Percentiles rank a stretch among this genome's conserved stretches.
phyloP scores from a whole-genome alignment of 2,113 vertebrate genomes.

The Phylloscopus trochiloides region DNA sequence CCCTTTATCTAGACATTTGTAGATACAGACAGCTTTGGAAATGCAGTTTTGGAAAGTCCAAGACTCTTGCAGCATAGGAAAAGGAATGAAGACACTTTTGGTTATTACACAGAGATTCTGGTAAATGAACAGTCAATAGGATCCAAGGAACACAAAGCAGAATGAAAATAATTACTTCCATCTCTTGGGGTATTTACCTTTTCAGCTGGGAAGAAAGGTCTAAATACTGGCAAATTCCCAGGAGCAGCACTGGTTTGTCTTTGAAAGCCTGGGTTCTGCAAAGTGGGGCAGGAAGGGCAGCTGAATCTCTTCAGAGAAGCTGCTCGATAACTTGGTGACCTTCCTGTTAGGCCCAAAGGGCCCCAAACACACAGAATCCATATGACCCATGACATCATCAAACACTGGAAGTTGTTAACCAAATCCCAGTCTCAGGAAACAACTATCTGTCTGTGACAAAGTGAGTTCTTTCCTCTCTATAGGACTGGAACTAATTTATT shows the following conservation, averaged over 20 bases:
- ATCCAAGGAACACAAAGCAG: not conserved
- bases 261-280: not conserved
- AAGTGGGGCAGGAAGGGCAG: not conserved
- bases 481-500: not conserved
- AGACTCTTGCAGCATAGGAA: not conserved
- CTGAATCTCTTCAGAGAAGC: constrained; percentile 11
- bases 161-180: not conserved
- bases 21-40: not conserved
- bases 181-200: not conserved
- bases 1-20: not conserved
- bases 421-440: constrained; percentile 54
- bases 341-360: constrained; percentile 54
- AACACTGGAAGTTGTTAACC: constrained; percentile 32
- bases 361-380: constrained; percentile 22
- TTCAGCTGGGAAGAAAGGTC: not conserved
- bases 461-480: not conserved
- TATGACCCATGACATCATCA: constrained; percentile 6
- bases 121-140: not conserved
- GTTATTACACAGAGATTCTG: not conserved
- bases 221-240: not conserved
- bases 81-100: not conserved
- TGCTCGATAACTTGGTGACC: constrained; percentile 40
- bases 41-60: not conserved
- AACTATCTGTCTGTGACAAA: constrained; percentile 28
- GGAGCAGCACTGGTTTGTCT: not conserved